Percentiles rank a stretch among this genome's conserved stretches.
Conservation (phyloP, 2,113 vertebrate genomes). For the Todiramphus saurophagus region DNA sequence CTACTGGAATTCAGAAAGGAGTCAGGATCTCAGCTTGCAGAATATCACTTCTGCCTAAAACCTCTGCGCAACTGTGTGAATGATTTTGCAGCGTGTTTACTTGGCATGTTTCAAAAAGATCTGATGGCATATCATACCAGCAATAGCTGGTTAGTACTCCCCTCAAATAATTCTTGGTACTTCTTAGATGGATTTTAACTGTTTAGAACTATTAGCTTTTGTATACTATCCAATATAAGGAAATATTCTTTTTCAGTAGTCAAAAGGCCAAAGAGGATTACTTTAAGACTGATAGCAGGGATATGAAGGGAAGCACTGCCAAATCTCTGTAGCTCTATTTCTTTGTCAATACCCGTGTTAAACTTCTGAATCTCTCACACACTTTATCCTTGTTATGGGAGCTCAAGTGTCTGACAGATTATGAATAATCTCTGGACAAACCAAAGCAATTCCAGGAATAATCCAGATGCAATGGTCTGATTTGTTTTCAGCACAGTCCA, state of each 20-base stretch:
- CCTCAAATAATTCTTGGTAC: neutral
- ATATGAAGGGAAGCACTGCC: neutral
- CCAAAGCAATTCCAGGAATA: neutral
- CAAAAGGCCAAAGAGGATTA: neutral
- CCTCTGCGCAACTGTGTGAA: neutral
- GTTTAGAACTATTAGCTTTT: neutral
- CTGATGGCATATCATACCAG: neutral
- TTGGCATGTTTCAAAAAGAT: neutral
- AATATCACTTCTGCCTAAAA: constrained; percentile 5
- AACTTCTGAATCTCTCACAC: neutral
- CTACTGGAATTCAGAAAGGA: neutral
- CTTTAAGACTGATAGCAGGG: neutral
- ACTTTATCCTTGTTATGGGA: neutral
- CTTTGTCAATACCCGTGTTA: neutral
- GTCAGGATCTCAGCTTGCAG: neutral
- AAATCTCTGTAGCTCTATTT: neutral
- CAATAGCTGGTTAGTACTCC: neutral
- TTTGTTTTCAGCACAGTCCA: neutral
- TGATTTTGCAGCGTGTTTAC: neutral
- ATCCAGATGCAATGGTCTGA: neutral
- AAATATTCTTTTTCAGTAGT: constrained; percentile 7
- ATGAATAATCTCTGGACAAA: neutral
- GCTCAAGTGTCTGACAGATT: neutral
- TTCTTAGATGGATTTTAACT: neutral
- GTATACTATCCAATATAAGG: neutral